Evolutionary conservation across 2,888 invertebrate species (phyloP), one percentile per base, ranked within the genome.

Genomic region (Zele albiditarsus): DNA sequence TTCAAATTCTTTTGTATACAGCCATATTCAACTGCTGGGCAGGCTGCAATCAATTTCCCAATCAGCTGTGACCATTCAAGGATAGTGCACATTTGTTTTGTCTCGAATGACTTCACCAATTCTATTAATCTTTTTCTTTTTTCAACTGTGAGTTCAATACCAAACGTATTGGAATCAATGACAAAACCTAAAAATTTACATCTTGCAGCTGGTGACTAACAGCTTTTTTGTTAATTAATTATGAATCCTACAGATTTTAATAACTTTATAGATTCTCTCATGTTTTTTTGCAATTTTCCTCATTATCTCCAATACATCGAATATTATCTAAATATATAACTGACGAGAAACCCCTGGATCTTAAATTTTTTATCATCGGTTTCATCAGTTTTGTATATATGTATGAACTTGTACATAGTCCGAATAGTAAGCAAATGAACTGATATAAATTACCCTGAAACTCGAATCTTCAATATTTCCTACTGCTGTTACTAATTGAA

Each of bases 331-430:
- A 49, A 16, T 78, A 74, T 28, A 68, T 74, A 3, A 68, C 71
- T 12, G 72, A 78, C 2, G 60, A 38, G 49, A 70, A 49, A 27
- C 70, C 74, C 66, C 10, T 38, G 2, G 6, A n/a, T 72, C 74
- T 71, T n/a, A 78, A 33, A 33, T 31, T 16, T 4, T 46, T 68
- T 23, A 78, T 38, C 2, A 76, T 46, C 12, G 76, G 76, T 53
- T 78, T 78, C 65, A 74, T 38, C 16, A 78, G 69, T 42, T 76
- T 78, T 14, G 76, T 78, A 28, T 72, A 75, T 4, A 78, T 42
- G 33, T 71, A 73, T 6, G 75, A 74, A 25, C 53, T 60, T 8
- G 60, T 60, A 66, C 70, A 69, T 3, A 78, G 25, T 1, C 74
- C 77, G 25, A 74, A 77, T 0, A 68, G 71, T 57, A 77, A 25